These are phyloP conservation scores for Piezodorus guildinii DNA, from an alignment of 1,140 invertebrate species.

Conservation along the genomic window DNA sequence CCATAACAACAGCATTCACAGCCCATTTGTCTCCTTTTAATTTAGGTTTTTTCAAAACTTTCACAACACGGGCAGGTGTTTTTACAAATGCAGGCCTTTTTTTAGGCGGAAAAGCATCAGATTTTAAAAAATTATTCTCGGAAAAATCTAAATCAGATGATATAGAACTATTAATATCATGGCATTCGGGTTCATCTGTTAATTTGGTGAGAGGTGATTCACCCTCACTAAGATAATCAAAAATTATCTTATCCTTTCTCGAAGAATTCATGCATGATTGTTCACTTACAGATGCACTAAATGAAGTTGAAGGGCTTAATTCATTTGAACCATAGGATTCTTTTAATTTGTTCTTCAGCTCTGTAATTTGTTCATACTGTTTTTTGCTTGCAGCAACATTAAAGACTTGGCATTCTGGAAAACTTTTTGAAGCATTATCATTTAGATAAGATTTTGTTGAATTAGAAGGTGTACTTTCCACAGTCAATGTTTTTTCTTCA, in stretches of 20 bases:
- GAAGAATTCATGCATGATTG: not conserved
- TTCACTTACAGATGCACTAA: not conserved
- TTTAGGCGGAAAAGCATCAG: constrained; percentile 21
- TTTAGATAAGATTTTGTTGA: no score
- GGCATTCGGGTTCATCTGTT: not conserved
- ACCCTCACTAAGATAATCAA: constrained; percentile 1
- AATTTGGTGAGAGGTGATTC: not conserved
- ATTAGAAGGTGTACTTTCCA: no score
- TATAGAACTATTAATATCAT: not conserved
- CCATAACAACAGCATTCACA: constrained; percentile 13
- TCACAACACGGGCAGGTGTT: constrained; percentile 7
- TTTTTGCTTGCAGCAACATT: not conserved
- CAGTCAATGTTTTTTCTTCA: no score
- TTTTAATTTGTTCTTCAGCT: not conserved
- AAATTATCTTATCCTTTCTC: not conserved
- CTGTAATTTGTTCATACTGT: not conserved
- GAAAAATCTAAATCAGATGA: not conserved
- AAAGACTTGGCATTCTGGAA: not conserved
- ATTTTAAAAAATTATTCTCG: not conserved
- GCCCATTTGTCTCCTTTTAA: constrained; percentile 17
- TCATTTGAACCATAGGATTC: not conserved
- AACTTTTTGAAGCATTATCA: no score
- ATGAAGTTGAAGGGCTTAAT: not conserved
- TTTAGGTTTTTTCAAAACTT: constrained; percentile 16
- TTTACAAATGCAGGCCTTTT: not conserved